Evolutionary conservation across 1,140 invertebrate genomes (phyloP), one percentile per base, ranked within the genome.

Genomic region (Eubasilissa regina): DNA sequence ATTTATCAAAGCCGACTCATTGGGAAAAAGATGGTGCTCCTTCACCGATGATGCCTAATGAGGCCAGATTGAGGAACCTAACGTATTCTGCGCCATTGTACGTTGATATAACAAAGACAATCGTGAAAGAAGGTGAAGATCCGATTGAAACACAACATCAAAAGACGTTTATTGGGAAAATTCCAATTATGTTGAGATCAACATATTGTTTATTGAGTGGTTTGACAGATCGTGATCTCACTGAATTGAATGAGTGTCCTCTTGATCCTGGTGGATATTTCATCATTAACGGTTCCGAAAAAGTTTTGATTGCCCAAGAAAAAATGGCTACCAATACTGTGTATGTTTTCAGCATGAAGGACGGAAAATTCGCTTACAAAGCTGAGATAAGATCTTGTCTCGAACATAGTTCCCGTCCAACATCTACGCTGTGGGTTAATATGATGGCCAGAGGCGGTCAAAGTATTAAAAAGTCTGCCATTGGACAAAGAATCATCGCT

Each of bases 271-370:
- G 97, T 83, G 97, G 97, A 80, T 98, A 98, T 86, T 98, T 98
- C 83, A 96, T 98, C 83, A 98, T 98, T 55, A 98, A 98, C 86
- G 97, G 97, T 1, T 98, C 97, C 9, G 97, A 98, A 89, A 98
- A 98, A 87, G 97, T 97, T 75, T 88, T 99, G 0, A 99, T 99
- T 88, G 98, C 98, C 9, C 98, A 99, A 88, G 98, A 99, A 87
- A 99, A 99, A 89, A 99, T 99, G 98, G 98, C 98, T 12, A 99
- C 98, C 10, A 99, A 99, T 86, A 99, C 98, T 74, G 98, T 99
- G 3, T 99, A 99, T 89, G 98, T 99, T 1, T 99, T 99, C 86
- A 95, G 96, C 84, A 98, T 99, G 95, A 99, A 99, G 89, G 95
- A 96, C 86, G 95, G 96, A 70, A 99, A 99, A 88, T 99, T 97